phyloP scores from a whole-genome alignment of 2,888 invertebrate genomes.

The Antheraea yamamai region DNA sequence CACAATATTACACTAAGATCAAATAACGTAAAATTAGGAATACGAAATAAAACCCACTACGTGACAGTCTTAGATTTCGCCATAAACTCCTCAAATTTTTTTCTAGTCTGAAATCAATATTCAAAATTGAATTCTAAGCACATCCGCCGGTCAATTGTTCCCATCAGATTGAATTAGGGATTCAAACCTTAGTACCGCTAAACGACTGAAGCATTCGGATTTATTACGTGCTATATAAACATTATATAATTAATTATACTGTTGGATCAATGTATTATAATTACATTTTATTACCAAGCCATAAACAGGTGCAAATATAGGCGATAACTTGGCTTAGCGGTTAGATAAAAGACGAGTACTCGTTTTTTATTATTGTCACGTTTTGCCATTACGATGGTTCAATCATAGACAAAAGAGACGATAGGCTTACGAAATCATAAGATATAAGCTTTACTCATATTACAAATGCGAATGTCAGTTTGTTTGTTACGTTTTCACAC shows the following conservation, averaged over 20 bases:
- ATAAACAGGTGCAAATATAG: conserved; percentile 2
- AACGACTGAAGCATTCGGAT: not conserved
- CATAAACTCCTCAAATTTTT: too few relatives aligned
- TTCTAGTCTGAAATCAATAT: too few relatives aligned
- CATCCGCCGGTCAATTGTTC: not conserved
- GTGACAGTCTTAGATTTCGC: too few relatives aligned
- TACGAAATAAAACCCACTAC: too few relatives aligned
- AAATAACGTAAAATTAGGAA: too few relatives aligned
- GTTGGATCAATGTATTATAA: not conserved
- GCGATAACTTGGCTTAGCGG: not conserved
- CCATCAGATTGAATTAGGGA: not conserved
- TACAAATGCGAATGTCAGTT: too few relatives aligned
- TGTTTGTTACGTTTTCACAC: too few relatives aligned
- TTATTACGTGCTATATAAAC: not conserved
- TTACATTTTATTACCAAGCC: not conserved
- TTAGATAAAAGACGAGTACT: not conserved
- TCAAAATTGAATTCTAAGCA: too few relatives aligned
- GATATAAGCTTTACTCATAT: not conserved
- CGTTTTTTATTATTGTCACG: not conserved
- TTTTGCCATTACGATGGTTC: not conserved
- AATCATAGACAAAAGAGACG: conserved; percentile 2
- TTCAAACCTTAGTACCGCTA: not conserved
- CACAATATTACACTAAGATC: too few relatives aligned
- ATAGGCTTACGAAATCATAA: not conserved
- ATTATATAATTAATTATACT: not conserved